Percentiles rank a stretch among this genome's conserved stretches.
Evolutionary conservation across 2,888 invertebrate species (phyloP).

Genomic region (Phalera bucephala): DNA sequence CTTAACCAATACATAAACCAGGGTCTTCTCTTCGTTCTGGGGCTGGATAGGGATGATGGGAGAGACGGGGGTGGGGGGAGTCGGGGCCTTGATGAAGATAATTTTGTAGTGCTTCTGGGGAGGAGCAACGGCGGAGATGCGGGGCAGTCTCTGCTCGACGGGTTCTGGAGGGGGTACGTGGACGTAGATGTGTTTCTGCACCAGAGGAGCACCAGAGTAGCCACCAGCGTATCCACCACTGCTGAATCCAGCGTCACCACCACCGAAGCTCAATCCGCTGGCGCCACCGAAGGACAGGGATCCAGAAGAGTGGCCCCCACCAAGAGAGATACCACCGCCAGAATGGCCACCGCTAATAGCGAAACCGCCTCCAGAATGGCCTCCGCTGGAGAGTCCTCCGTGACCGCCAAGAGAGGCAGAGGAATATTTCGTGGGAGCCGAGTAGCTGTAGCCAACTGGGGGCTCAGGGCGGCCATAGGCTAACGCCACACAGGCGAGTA

Average conservation of each 20-base stretch:
- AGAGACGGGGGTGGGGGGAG: conserved; percentile 91
- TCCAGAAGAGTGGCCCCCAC: conserved; percentile 15
- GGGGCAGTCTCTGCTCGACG: conserved; percentile 86
- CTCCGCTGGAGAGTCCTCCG: conserved; percentile 39
- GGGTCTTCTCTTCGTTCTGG: conserved; percentile 94
- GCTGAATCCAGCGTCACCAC: conserved; percentile 62
- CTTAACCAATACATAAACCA: conserved; percentile 94
- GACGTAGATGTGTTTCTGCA: conserved; percentile 94
- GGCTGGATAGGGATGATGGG: conserved; percentile 91
- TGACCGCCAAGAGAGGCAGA: conserved; percentile 54
- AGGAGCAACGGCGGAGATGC: conserved; percentile 86
- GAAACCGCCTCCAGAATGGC: conserved; percentile 42
- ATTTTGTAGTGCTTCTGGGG: conserved; percentile 96
- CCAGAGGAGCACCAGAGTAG: conserved; percentile 83
- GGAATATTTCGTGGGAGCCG: conserved; percentile 57
- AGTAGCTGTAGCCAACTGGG: conserved; percentile 78
- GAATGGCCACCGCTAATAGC: conserved; percentile 31
- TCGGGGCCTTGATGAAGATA: conserved; percentile 96
- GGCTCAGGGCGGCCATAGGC: conserved; percentile 76
- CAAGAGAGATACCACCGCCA: conserved; percentile 10
- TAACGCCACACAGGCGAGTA: conserved; percentile 76
- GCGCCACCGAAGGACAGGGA: conserved; percentile 26
- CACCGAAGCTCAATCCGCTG: conserved; percentile 41
- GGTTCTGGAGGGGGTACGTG: conserved; percentile 95
- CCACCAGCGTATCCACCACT: conserved; percentile 71